Percentiles rank a stretch among this genome's conserved stretches.
Evolutionary conservation across 2,888 invertebrate species (phyloP).

Genomic region (Smittia aterrima): DNA sequence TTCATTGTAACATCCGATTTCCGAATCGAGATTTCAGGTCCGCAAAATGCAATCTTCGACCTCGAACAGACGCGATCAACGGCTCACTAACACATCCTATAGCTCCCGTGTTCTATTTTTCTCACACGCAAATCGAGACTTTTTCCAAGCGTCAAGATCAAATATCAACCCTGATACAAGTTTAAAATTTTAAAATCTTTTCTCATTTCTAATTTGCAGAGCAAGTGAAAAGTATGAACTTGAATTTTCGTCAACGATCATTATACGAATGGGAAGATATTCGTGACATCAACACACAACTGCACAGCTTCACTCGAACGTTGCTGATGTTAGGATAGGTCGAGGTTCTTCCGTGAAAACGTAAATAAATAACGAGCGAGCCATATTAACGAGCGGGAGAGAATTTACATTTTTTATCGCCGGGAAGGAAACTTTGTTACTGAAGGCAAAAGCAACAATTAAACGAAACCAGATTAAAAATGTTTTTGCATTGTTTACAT

Average conservation of each 20-base stretch:
- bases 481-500: not conserved
- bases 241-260: not conserved
- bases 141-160: constrained; percentile 11
- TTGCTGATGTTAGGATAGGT: constrained; percentile 11
- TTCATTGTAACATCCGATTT: too few species aligned
- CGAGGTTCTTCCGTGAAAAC: constrained; percentile 1
- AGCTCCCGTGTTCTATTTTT: constrained; percentile 2
- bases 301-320: not conserved
- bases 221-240: not conserved
- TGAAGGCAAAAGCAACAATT: constrained; percentile 1
- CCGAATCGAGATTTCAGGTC: too few species aligned
- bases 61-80: not conserved
- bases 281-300: constrained; percentile 8
- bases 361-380: not conserved
- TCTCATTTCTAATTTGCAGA: not conserved
- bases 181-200: constrained; percentile 1
- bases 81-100: not conserved
- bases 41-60: not conserved
- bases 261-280: not conserved
- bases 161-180: constrained; percentile 9
- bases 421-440: not conserved
- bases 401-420: not conserved
- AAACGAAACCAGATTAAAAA: not conserved
- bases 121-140: constrained; percentile 10
- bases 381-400: not conserved